Evolutionary conservation across 2,797 vertebrate genomes (phyloP).

Genomic region (Xiphorhynchus erythropygius): DNA sequence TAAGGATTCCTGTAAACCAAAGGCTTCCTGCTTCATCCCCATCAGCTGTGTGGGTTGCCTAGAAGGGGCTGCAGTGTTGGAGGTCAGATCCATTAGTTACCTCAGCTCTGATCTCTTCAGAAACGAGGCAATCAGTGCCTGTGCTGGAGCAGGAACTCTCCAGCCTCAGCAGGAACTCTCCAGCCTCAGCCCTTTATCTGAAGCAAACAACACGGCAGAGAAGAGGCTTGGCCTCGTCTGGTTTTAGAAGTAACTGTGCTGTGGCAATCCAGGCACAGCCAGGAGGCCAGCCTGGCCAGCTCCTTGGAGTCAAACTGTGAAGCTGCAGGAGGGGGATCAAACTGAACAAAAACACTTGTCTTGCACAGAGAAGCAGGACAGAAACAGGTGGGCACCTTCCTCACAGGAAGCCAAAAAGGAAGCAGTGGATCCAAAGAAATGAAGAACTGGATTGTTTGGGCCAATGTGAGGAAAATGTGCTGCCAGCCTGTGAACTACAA

Average conservation of each 20-base stretch:
- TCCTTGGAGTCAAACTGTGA: background rate
- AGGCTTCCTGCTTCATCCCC: background rate
- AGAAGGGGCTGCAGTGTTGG: background rate
- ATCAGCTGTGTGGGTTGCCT: background rate
- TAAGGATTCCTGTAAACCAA: background rate
- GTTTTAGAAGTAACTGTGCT: background rate
- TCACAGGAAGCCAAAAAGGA: background rate
- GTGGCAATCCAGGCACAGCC: background rate
- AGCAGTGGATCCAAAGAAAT: constrained; percentile 13
- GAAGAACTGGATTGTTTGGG: background rate
- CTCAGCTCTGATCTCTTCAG: background rate
- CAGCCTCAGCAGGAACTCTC: background rate
- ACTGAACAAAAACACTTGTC: background rate
- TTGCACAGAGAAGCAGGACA: background rate
- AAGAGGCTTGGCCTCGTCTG: background rate
- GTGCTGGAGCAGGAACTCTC: background rate
- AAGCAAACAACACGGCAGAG: background rate
- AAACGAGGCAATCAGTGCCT: background rate
- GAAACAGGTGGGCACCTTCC: background rate
- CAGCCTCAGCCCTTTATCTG: too few species aligned
- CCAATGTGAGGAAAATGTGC: background rate
- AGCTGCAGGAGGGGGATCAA: background rate
- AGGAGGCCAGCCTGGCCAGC: background rate
- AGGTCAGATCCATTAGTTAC: background rate
- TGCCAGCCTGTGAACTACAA: background rate